phyloP scores from a whole-genome alignment of 1,140 invertebrate genomes.

The Leptoteleia sp. region DNA sequence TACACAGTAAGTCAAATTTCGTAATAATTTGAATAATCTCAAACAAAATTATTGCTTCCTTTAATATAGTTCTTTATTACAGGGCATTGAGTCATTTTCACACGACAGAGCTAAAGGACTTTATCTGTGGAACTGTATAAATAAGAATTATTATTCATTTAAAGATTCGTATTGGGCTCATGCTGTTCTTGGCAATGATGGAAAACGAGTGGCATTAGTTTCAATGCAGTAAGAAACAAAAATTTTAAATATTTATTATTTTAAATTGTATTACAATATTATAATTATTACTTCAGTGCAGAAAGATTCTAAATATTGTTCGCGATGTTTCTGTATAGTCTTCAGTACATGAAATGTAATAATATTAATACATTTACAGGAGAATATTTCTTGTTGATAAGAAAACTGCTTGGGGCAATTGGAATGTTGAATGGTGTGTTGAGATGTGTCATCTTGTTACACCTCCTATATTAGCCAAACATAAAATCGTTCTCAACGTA shows the following conservation, averaged over 20 bases:
- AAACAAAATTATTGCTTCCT: too few relatives aligned
- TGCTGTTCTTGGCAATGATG: conserved; percentile 83
- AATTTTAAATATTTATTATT: too few relatives aligned
- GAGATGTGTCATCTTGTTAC: conserved; percentile 88
- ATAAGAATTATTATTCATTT: conserved; percentile 85
- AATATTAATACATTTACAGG: conserved; percentile 67
- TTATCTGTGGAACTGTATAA: conserved; percentile 82
- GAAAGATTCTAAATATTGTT: too few relatives aligned
- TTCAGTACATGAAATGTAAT: too few relatives aligned
- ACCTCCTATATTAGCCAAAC: conserved; percentile 84
- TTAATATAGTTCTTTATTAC: too few relatives aligned
- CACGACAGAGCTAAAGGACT: conserved; percentile 84
- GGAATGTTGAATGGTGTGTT: conserved; percentile 89
- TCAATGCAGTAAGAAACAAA: conserved; percentile 80
- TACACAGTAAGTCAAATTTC: conserved; percentile 83
- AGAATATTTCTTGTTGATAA: conserved; percentile 88
- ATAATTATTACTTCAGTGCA: too few relatives aligned
- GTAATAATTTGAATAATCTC: too few relatives aligned
- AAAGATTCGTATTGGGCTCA: conserved; percentile 88
- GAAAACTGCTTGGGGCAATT: conserved; percentile 86
- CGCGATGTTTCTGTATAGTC: too few relatives aligned
- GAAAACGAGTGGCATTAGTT: conserved; percentile 80
- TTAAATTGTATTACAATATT: too few relatives aligned
- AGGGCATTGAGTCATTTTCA: conserved; percentile 86
- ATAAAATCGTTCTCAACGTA: conserved; percentile 87